phyloP scores from a whole-genome alignment of 2,888 invertebrate species.

The Drosophila bunnanda region DNA sequence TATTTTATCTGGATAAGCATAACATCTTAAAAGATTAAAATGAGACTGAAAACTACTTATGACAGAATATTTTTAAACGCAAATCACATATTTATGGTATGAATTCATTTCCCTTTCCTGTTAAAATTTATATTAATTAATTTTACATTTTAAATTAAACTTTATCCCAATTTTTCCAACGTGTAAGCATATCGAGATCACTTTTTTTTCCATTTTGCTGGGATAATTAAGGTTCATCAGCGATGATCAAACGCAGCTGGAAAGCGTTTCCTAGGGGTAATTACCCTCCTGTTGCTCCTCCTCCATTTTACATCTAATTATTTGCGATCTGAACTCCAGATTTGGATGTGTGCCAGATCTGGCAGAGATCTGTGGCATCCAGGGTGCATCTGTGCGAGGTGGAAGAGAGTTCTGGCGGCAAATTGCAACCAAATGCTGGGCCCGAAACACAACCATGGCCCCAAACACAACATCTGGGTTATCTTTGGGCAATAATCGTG shows the following conservation, averaged over 20 bases:
- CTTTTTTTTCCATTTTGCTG: conserved; percentile 46
- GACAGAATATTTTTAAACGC: too few relatives aligned
- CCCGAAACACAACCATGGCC: conserved; percentile 14
- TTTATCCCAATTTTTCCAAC: not conserved
- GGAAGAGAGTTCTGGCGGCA: conserved; percentile 41
- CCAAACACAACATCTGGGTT: conserved; percentile 57
- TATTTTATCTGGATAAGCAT: too few relatives aligned
- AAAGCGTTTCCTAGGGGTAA: conserved; percentile 45
- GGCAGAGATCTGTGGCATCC: conserved; percentile 32
- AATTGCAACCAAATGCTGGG: conserved; percentile 40
- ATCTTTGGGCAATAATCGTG: conserved; percentile 61
- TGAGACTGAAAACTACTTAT: too few relatives aligned
- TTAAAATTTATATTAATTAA: not conserved
- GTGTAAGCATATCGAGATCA: conserved; percentile 42
- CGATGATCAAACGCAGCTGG: conserved; percentile 43
- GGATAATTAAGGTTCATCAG: conserved; percentile 56
- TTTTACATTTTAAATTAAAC: not conserved
- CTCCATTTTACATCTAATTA: conserved; percentile 54
- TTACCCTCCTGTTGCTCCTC: conserved; percentile 9
- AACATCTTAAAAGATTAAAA: not conserved
- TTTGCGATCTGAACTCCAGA: conserved; percentile 57
- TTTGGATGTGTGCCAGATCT: conserved; percentile 60
- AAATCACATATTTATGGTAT: too few relatives aligned
- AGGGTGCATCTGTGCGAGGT: conserved; percentile 16
- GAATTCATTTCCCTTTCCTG: not conserved